These are phyloP conservation scores for Magallana angulata DNA, from an alignment of 1,140 invertebrate species.

Conservation along the genomic window DNA sequence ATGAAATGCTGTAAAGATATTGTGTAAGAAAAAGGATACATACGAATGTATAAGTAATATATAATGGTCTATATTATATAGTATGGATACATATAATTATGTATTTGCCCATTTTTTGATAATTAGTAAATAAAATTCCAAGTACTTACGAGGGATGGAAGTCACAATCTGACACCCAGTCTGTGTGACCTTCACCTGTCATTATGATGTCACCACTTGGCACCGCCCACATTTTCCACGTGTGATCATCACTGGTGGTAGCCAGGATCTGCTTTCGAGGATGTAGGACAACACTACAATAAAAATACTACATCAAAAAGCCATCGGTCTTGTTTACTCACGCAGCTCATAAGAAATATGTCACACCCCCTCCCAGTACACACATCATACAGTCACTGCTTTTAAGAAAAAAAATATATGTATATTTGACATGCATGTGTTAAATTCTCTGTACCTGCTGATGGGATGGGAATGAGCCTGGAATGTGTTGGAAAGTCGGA, in stretches of 20 bases:
- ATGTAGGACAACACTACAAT: slow-evolving; percentile 76
- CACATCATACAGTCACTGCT: too few species aligned
- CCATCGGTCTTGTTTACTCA: background rate
- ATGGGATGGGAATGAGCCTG: slow-evolving; percentile 77
- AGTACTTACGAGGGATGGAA: slow-evolving; percentile 78
- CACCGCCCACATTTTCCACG: slow-evolving; percentile 80
- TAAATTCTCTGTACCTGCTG: slow-evolving; percentile 70
- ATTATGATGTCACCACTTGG: slow-evolving; percentile 78
- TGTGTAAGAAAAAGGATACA: too few species aligned
- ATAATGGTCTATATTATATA: too few species aligned
- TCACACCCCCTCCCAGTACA: too few species aligned
- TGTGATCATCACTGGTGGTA: slow-evolving; percentile 79
- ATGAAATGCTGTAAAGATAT: background rate
- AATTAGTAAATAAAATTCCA: too few species aligned
- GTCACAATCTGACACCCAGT: slow-evolving; percentile 79
- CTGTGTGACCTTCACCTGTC: slow-evolving; percentile 79
- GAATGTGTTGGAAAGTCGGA: slow-evolving; percentile 76
- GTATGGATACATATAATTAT: too few species aligned
- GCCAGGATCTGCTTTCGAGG: slow-evolving; percentile 79
- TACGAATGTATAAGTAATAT: too few species aligned
- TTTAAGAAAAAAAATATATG: too few species aligned
- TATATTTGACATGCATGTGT: too few species aligned
- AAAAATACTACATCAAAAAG: slow-evolving; percentile 15
- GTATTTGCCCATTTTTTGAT: too few species aligned
- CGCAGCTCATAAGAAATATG: too few species aligned